Base-by-base conservation (phyloP, 2,888 invertebrate species). In the Ophioninae sp. region DNA sequence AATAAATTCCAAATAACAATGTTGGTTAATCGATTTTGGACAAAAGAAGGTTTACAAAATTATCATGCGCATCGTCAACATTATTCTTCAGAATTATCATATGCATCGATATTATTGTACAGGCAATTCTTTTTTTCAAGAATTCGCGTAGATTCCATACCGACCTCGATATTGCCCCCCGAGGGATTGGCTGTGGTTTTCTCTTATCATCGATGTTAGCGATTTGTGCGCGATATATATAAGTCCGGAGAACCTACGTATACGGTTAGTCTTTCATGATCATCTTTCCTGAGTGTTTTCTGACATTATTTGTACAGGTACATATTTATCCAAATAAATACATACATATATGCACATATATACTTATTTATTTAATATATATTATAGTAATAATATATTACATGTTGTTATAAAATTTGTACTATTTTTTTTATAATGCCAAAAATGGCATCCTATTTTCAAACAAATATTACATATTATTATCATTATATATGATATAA, bases 231-330 rank as follows among this genome's bases (percentile, higher is more conserved):
- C 77, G 73, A 62, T 72, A 67, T 81, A 83, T 77, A 80, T 75
- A 77, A 82, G 81, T 68, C 23, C 62, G 77, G 65, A 83, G 77
- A 50, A 50, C 69, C 70, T n/a, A 68, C 69, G 69, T 37, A 50
- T 59, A 75, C 77, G 81, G 78, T 83, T 78, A 77, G 81, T 80
- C 83, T 81, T 62, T 68, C 75, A 79, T 75, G 61, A 74, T 81
- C 79, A 78, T 73, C 65, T 68, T 65, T 76, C 70, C 67, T 17
- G 78, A 75, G 84, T 72, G 65, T 39, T 74, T 67, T 56, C n/a
- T 23, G 44, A 37, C 74, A 56, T 77, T 39, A n/a, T 56, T 39
- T 73, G 2, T 59, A 68, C 65, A 67, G 2, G 37, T n/a, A 79
- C 6, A 79, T 59, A 67, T 39, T 39, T 59, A 61, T 62, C 21